A percentile compares a stretch with the other conserved stretches of the same genome.
Conservation (phyloP, 2,113 vertebrate genomes). For the Synchiropus splendidus region DNA sequence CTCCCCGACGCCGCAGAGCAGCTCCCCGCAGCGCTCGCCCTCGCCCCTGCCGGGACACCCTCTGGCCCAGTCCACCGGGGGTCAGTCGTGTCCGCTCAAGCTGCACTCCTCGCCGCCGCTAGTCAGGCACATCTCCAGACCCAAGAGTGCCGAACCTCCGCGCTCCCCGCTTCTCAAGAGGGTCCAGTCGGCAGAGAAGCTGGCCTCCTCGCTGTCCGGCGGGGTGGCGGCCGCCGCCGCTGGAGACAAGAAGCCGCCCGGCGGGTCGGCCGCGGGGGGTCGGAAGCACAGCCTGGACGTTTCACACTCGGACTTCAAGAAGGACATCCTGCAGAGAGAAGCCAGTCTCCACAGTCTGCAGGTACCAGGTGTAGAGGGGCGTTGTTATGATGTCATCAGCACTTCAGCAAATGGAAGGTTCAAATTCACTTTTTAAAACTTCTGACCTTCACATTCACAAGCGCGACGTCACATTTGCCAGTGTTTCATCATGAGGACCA, state of each 20-base stretch:
- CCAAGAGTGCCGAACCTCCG: constrained; percentile 91
- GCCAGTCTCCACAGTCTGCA: constrained; percentile 79
- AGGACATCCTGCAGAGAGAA: constrained; percentile 53
- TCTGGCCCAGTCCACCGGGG: constrained; percentile 73
- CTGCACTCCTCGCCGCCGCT: constrained; percentile 95
- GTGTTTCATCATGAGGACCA: too few relatives aligned
- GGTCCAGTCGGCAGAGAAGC: constrained; percentile 94
- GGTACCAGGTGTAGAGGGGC: constrained; percentile 14
- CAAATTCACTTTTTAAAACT: too few relatives aligned
- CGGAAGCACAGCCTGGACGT: constrained; percentile 91
- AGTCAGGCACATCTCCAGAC: constrained; percentile 85
- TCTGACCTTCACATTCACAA: too few relatives aligned
- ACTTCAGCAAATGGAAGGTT: too few relatives aligned
- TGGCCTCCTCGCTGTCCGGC: constrained; percentile 69
- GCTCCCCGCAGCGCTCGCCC: constrained; percentile 89
- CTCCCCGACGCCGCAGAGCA: constrained; percentile 88
- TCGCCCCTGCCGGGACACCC: constrained; percentile 79
- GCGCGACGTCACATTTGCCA: too few relatives aligned
- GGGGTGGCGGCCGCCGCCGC: constrained; percentile 47
- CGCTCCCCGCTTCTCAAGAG: constrained; percentile 90
- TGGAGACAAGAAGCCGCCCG: constrained; percentile 86
- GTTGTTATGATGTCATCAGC: too few relatives aligned
- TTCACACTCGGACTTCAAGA: constrained; percentile 71
- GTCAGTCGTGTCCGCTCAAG: constrained; percentile 80
- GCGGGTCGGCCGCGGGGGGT: constrained; percentile 38